These are phyloP conservation scores for Agrotis puta DNA, from an alignment of 2,888 invertebrate species.

Conservation along the genomic window DNA sequence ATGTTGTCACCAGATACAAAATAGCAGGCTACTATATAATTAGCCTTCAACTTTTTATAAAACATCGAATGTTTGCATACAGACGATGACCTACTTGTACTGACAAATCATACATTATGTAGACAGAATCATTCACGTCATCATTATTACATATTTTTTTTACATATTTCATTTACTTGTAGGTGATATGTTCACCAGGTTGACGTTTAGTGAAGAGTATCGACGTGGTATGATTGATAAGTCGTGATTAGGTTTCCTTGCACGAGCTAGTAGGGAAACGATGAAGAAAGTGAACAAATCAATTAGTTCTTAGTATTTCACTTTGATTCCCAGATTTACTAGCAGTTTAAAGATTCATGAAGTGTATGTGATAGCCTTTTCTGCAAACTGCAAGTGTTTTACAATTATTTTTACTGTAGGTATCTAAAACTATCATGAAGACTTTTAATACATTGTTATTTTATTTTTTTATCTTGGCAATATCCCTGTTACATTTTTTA, in stretches of 20 bases:
- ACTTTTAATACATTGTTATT: not conserved
- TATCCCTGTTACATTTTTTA: no score
- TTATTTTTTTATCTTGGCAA: not conserved
- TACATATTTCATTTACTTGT: no score
- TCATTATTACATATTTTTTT: no score
- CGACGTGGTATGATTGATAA: slow-evolving; percentile 12
- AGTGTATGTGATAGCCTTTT: not conserved
- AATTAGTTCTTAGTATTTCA: slow-evolving; percentile 3
- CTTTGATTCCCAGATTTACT: not conserved
- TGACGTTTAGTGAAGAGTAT: not conserved
- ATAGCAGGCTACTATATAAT: not conserved
- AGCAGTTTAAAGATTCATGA: not conserved
- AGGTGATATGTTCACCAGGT: no score
- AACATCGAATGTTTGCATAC: not conserved
- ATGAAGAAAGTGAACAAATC: slow-evolving; percentile 12
- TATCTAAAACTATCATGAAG: not conserved
- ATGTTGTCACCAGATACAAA: not conserved
- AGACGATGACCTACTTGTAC: not conserved
- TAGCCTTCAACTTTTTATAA: not conserved
- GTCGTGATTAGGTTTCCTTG: slow-evolving; percentile 9
- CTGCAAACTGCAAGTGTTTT: not conserved
- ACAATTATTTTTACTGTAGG: no score
- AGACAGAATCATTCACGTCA: not conserved
- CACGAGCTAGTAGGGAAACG: slow-evolving; percentile 9
- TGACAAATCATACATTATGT: not conserved